A percentile compares a stretch with the other conserved stretches of the same genome.
Evolutionary conservation across 2,797 vertebrate genomes (phyloP).

Genomic region (Phylloscopus collybita): DNA sequence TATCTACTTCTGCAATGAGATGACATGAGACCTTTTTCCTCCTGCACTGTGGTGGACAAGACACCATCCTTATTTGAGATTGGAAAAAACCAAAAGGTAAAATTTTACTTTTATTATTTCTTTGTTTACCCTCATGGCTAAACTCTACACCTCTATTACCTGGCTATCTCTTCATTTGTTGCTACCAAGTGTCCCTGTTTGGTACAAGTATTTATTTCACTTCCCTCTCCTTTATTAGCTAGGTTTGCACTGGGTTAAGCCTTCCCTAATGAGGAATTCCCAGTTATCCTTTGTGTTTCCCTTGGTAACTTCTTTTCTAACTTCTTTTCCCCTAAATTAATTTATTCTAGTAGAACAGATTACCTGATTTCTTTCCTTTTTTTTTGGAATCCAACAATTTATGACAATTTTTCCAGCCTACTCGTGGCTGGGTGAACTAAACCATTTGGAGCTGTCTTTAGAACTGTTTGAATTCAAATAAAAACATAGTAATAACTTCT

Average conservation of each 20-base stretch:
- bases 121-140: background rate
- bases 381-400: background rate
- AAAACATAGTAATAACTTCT: background rate
- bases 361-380: background rate
- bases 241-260: background rate
- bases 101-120: background rate
- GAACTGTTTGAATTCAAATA: background rate
- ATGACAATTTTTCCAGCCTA: conserved; percentile 17
- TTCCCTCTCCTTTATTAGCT: background rate
- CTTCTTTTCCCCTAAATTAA: background rate
- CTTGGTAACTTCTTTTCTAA: background rate
- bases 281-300: background rate
- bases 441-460: conserved; percentile 20
- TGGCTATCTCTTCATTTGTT: background rate
- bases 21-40: background rate
- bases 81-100: background rate
- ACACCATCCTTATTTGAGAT: background rate
- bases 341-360: conserved; percentile 30
- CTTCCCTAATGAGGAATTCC: background rate
- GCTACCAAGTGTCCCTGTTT: background rate
- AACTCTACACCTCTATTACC: background rate
- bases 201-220: background rate
- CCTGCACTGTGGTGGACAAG: background rate
- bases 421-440: background rate
- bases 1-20: background rate